phyloP scores from a whole-genome alignment of 2,888 invertebrate species.

The Hyposoter dolosus region DNA sequence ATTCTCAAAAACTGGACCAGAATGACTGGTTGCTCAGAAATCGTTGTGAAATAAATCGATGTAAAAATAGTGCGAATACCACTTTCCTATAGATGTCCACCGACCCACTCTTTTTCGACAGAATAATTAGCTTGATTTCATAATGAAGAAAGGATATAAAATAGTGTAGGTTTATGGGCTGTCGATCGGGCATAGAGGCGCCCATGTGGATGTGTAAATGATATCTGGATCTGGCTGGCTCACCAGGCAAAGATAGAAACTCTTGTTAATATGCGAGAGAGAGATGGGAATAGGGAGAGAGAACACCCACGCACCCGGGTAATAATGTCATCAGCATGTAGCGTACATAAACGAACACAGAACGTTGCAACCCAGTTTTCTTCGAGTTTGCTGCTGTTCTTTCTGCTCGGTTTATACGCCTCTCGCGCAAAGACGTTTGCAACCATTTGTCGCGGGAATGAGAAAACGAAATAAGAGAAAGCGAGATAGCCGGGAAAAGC shows the following conservation, averaged over 20 bases:
- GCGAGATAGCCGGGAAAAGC: conserved; percentile 30
- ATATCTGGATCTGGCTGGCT: conserved; percentile 48
- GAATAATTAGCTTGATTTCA: not conserved
- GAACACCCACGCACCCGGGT: conserved; percentile 56
- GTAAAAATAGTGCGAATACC: not conserved
- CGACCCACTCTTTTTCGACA: not conserved
- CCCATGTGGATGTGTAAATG: conserved; percentile 1
- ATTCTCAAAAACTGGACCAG: no score
- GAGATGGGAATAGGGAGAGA: conserved; percentile 25
- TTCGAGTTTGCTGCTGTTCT: conserved; percentile 53
- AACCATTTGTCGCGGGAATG: conserved; percentile 58
- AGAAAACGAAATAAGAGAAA: conserved; percentile 38
- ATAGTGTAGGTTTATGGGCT: not conserved
- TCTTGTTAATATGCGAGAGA: conserved; percentile 22
- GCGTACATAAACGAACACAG: conserved; percentile 33
- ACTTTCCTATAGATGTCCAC: not conserved
- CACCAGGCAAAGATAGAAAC: conserved; percentile 18
- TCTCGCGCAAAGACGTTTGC: conserved; percentile 50
- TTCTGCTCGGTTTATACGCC: conserved; percentile 51
- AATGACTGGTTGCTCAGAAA: no score
- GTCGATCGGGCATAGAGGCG: not conserved
- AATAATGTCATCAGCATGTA: conserved; percentile 59
- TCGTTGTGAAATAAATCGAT: not conserved
- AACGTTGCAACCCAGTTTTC: conserved; percentile 63
- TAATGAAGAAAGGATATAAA: not conserved